phyloP scores from a whole-genome alignment of 1,140 invertebrate species.

The Drosophila nigromelanica region DNA sequence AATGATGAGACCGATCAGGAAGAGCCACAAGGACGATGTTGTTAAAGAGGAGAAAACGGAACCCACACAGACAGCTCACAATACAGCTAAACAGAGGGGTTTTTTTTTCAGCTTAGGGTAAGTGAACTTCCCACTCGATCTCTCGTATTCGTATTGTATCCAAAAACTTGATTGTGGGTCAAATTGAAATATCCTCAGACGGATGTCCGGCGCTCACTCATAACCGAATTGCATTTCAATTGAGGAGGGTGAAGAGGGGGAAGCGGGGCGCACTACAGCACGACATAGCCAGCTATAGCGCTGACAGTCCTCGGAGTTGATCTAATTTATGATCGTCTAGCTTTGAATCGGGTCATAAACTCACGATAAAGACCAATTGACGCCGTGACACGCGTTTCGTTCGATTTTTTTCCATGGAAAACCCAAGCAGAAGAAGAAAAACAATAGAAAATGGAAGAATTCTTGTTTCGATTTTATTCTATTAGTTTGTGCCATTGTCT shows the following conservation, averaged over 20 bases:
- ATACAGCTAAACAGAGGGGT: slow-evolving; percentile 18
- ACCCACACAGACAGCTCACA: slow-evolving; percentile 27
- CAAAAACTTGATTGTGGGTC: slow-evolving; percentile 36
- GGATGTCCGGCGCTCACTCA: slow-evolving; percentile 41
- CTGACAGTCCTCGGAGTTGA: slow-evolving; percentile 28
- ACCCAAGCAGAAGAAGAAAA: neutral
- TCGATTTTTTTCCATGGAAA: slow-evolving; percentile 14
- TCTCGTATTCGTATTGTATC: slow-evolving; percentile 14
- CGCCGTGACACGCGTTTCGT: slow-evolving; percentile 34
- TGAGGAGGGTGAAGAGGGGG: too few relatives aligned
- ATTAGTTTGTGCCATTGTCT: slow-evolving; percentile 49
- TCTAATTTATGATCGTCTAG: slow-evolving; percentile 38
- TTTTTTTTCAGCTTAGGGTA: slow-evolving; percentile 7
- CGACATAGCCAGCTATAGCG: slow-evolving; percentile 5
- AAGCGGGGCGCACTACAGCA: too few relatives aligned
- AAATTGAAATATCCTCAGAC: slow-evolving; percentile 15
- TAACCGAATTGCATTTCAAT: neutral
- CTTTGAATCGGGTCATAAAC: slow-evolving; percentile 3
- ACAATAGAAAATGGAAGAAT: slow-evolving; percentile 11
- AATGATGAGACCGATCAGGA: slow-evolving; percentile 25
- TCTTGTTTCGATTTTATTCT: slow-evolving; percentile 14
- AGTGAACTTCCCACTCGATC: slow-evolving; percentile 34
- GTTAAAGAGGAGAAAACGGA: slow-evolving; percentile 4
- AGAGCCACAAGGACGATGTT: slow-evolving; percentile 10
- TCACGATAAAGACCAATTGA: slow-evolving; percentile 1